phyloP scores from a whole-genome alignment of 2,888 invertebrate species.

The Apeira syringaria region DNA sequence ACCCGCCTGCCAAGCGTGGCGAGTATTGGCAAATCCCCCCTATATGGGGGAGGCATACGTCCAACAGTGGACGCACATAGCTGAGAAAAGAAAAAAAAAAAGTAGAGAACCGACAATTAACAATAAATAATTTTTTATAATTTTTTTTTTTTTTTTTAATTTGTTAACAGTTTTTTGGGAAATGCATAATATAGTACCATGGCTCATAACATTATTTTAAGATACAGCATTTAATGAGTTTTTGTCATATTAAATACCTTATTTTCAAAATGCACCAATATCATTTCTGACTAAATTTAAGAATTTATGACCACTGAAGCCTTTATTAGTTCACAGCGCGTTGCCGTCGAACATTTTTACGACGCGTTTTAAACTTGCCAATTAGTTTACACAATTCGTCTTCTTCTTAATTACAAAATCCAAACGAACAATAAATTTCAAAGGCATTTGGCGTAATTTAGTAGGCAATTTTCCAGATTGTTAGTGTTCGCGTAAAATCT shows the following conservation, averaged over 20 bases:
- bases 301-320: background rate
- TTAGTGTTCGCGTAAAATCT: slow-evolving; percentile 20
- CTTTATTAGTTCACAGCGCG: slow-evolving; percentile 6
- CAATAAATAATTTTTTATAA: too few species aligned
- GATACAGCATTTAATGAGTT: background rate
- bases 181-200: too few species aligned
- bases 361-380: slow-evolving; percentile 18
- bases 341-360: slow-evolving; percentile 15
- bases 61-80: too few species aligned
- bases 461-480: slow-evolving; percentile 38
- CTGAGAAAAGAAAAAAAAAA: too few species aligned
- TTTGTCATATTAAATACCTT: background rate
- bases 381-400: slow-evolving; percentile 27
- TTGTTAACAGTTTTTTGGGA: too few species aligned
- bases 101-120: too few species aligned
- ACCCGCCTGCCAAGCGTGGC: too few species aligned
- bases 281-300: background rate
- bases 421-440: slow-evolving; percentile 43
- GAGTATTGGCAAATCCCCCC: too few species aligned
- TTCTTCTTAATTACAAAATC: slow-evolving; percentile 40
- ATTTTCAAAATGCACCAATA: background rate
- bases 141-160: too few species aligned
- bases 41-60: too few species aligned
- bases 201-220: too few species aligned
- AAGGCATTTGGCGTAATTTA: slow-evolving; percentile 43